Evolutionary conservation across 2,113 vertebrate species (phyloP), one percentile per base, ranked within the genome.

Genomic region (Aepyceros melampus): DNA sequence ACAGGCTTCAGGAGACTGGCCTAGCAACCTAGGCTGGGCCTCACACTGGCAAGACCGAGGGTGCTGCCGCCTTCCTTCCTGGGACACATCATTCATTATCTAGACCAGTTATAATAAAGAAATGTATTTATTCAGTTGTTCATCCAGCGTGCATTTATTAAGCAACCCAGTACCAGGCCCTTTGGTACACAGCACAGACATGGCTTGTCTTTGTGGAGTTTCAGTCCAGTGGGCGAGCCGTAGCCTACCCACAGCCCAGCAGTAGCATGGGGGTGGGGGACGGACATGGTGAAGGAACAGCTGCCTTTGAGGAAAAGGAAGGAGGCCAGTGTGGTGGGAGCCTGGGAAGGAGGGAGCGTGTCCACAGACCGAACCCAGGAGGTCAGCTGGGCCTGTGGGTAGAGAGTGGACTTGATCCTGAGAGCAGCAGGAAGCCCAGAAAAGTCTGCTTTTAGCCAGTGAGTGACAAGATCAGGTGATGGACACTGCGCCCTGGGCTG

Each of bases 401-500:
- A 3, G 29, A 45, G 10, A 62, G 51, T 1, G 19, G 29, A 5
- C 74, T 74, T 4, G 31, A 56, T 64, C 88, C 83, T 27, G 10
- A 53, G 62, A 27, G 31, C 60, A 13, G 2, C 2, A 7, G 15
- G 78, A 21, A 40, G 82, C 96, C 49, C 25, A 25, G 94, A 29
- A 40, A 78, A 36, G 40, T 2, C 67, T 7, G 3, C 33, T 29
- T 53, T 64, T 31, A n/a, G 23, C 64, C 51, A 8, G 23, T 29
- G 87, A 86, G 51, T 94, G 86, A 82, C 86, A 79, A 19, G 74
- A n/a, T 60, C 17, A 1, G 6, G 47, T 85, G 27, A 36, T 3
- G 19, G 58, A 25, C 0, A 0, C 21, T 19, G 55, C 0, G 4
- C 55, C 67, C 67, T 64, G 56, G 40, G 0, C 0, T 1, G 29